A percentile compares a stretch with the other conserved stretches of the same genome.
These are phyloP conservation scores for Cynopterus brachyotis DNA, from an alignment of 2,113 vertebrate genomes.

Conservation along the genomic window DNA sequence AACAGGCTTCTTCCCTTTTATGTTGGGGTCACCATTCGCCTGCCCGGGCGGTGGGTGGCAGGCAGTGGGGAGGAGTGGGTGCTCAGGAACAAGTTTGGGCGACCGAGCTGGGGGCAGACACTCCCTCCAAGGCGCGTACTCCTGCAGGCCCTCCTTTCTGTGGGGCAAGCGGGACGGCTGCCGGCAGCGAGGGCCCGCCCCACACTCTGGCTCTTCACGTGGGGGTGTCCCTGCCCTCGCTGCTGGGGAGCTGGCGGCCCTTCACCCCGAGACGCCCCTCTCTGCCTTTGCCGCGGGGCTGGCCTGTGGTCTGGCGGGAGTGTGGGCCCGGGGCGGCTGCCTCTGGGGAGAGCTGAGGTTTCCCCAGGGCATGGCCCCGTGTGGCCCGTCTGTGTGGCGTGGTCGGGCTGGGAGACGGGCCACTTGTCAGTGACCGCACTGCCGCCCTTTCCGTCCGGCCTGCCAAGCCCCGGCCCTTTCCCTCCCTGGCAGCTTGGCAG, in stretches of 20 bases:
- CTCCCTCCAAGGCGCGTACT: neutral
- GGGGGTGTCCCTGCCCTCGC: neutral
- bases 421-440: neutral
- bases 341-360: neutral
- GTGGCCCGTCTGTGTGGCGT: neutral
- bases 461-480: neutral
- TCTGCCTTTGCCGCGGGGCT: neutral
- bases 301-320: neutral
- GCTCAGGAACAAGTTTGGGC: neutral
- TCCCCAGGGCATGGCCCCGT: neutral
- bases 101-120: neutral
- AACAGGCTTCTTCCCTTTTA: neutral
- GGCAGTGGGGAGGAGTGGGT: neutral
- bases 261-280: neutral
- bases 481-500: conserved; percentile 45
- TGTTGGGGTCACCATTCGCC: neutral
- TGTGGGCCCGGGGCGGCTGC: accelerated
- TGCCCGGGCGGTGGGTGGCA: neutral
- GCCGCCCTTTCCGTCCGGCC: neutral
- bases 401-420: neutral
- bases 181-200: neutral
- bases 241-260: neutral
- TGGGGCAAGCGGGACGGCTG: no score
- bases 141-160: neutral
- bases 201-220: accelerated